Percentiles rank a stretch among this genome's conserved stretches.
Conservation (phyloP, 2,113 vertebrate genomes). For the Carassius carassius region DNA sequence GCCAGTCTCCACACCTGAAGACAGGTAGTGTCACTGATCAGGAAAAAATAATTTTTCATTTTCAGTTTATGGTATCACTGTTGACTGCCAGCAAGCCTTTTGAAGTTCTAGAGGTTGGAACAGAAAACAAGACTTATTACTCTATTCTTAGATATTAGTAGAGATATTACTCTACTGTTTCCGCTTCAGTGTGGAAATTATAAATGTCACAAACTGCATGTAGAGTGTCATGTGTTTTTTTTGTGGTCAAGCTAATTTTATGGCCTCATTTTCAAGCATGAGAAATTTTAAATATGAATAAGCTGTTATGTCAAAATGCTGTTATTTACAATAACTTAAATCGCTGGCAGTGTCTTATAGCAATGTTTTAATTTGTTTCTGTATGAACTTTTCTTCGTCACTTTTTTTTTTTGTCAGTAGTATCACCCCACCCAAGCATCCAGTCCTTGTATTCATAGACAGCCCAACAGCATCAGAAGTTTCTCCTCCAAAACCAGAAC, state of each 20-base stretch:
- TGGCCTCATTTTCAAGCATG: neutral
- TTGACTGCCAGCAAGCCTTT: neutral
- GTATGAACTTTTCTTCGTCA: neutral
- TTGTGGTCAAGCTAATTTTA: neutral
- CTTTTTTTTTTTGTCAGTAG: neutral
- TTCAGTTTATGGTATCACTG: neutral
- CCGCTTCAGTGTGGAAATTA: neutral
- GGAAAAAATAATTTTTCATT: neutral
- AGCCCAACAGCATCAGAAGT: too few species aligned
- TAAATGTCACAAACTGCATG: neutral
- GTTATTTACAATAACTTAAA: neutral
- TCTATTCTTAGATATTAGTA: neutral
- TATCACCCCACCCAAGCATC: too few species aligned
- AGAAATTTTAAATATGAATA: neutral
- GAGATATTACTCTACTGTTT: neutral
- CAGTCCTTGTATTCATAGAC: too few species aligned
- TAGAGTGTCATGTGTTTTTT: neutral
- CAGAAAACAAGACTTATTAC: neutral
- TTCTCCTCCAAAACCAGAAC: too few species aligned
- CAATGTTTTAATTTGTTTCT: neutral
- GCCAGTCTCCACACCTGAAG: conserved; percentile 72
- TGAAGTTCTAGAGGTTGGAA: neutral
- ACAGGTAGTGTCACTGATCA: conserved; percentile 70
- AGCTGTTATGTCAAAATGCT: neutral
- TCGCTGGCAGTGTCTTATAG: too few species aligned